Percentiles rank a stretch among this genome's conserved stretches.
Conservation (phyloP, 2,888 invertebrate genomes). For the Lithophane socia region DNA sequence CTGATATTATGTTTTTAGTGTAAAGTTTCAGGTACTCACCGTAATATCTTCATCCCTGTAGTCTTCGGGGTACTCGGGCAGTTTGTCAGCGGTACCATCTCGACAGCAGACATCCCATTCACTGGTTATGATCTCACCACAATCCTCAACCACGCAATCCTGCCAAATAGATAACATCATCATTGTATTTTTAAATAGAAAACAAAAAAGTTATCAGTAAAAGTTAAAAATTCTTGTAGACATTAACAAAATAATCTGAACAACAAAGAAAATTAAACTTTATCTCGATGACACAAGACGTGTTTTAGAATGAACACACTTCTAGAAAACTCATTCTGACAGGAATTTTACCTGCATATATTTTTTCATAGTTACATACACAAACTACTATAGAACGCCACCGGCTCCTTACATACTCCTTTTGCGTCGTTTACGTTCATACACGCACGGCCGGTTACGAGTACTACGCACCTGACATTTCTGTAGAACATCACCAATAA, state of each 20-base stretch:
- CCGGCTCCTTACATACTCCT: no score
- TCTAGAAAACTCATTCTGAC: neutral
- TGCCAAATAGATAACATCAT: slow-evolving; percentile 71
- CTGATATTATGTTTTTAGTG: neutral
- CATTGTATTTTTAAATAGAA: neutral
- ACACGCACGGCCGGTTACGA: no score
- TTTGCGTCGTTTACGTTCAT: no score
- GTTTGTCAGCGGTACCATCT: slow-evolving; percentile 93
- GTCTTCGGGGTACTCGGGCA: slow-evolving; percentile 95
- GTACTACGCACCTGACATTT: no score
- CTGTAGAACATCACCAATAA: no score
- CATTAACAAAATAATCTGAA: neutral
- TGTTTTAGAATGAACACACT: neutral
- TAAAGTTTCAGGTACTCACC: slow-evolving; percentile 68
- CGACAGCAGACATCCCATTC: slow-evolving; percentile 92
- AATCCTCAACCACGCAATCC: slow-evolving; percentile 92
- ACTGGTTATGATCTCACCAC: slow-evolving; percentile 92
- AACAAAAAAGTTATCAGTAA: neutral
- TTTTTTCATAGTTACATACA: neutral
- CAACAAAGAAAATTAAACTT: neutral
- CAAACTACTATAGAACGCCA: no score
- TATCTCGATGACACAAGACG: neutral
- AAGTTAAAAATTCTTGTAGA: neutral
- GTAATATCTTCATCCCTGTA: slow-evolving; percentile 72
- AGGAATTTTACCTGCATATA: neutral